Evolutionary conservation across 2,888 invertebrate species (phyloP), one percentile per base, ranked within the genome.

Genomic region (Lacanobia wlatinum): DNA sequence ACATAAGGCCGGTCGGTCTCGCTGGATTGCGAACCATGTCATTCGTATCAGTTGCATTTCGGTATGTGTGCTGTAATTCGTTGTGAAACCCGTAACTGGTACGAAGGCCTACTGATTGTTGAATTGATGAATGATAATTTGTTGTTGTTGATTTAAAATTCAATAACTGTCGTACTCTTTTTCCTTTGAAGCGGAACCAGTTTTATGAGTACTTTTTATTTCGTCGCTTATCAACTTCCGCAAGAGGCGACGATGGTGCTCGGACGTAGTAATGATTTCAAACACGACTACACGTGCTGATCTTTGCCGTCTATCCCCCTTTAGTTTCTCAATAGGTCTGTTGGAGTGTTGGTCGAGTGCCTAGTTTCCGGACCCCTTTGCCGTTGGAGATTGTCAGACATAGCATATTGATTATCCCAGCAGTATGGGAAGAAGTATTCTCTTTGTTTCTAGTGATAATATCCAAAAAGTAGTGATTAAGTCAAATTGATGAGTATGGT

Each of bases 21-120:
- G 88, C 82, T 88, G 86, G 85, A 73, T 88, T 84, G 81, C 84
- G 80, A 89, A 89, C 85, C 86, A 79, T 89, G 86, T 84, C 88
- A 86, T 70, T 80, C 52, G 80, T 87, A 84, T 89, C 84, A 76
- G 75, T 87, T 84, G 84, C 86, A 82, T 77, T 87, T 84, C 74
- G 74, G 74, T 83, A 83, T 82, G 73, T 64, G 62, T 87, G 76
- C 80, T 46, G 75, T 71, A 84, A 84, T 70, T 59, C 16, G 66
- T 85, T 87, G 73, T 67, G 72, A 80, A 86, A 86, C 60, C 70
- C 62, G 79, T 73, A 70, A 18, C 82, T 68, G 75, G 75, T 78
- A 70, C 80, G 62, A 63, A 52, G 46, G 46, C 73, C 55, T 75
- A 66, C 55, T 58, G 62, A 64, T 73, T 73, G 59, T 69, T 74